Conservation (phyloP, 2,888 invertebrate genomes). For the Tetragonula carbonaria region DNA sequence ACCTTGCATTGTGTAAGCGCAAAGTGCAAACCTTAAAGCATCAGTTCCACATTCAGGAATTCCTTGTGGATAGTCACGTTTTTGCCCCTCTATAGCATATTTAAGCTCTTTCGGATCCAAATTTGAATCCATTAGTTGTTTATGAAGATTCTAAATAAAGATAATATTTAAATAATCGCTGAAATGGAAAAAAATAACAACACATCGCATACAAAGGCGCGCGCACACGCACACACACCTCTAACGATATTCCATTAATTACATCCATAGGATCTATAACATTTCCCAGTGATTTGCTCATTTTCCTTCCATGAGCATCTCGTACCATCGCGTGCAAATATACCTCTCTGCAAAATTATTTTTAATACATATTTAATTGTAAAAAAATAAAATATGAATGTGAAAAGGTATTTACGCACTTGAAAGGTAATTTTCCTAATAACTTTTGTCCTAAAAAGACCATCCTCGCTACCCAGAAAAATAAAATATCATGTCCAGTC, state of each 20-base stretch:
- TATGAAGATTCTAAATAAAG: constrained; percentile 86
- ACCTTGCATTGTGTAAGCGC: constrained; percentile 94
- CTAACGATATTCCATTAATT: constrained; percentile 93
- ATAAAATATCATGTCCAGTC: constrained; percentile 98
- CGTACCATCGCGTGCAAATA: constrained; percentile 98
- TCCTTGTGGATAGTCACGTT: constrained; percentile 89
- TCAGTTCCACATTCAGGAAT: constrained; percentile 99
- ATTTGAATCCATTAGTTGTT: constrained; percentile 91
- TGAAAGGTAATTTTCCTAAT: constrained; percentile 96
- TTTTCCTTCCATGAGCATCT: constrained; percentile 99
- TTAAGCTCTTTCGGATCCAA: constrained; percentile 91
- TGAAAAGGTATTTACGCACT: constrained; percentile 80
- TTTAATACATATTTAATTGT: constrained; percentile 8
- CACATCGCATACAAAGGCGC: background rate
- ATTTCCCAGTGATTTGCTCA: constrained; percentile 99
- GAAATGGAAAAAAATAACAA: background rate
- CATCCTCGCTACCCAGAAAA: constrained; percentile 99
- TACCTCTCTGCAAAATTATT: constrained; percentile 87
- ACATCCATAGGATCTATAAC: constrained; percentile 99
- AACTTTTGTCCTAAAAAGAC: constrained; percentile 97
- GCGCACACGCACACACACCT: constrained; percentile 83
- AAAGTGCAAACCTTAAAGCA: constrained; percentile 95
- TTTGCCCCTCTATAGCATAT: constrained; percentile 84
- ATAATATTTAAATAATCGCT: constrained; percentile 6
- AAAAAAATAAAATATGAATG: background rate